Percentiles rank a stretch among this genome's conserved stretches.
Conservation (phyloP, 1,140 invertebrate genomes). For the Solenopsis fugax region DNA sequence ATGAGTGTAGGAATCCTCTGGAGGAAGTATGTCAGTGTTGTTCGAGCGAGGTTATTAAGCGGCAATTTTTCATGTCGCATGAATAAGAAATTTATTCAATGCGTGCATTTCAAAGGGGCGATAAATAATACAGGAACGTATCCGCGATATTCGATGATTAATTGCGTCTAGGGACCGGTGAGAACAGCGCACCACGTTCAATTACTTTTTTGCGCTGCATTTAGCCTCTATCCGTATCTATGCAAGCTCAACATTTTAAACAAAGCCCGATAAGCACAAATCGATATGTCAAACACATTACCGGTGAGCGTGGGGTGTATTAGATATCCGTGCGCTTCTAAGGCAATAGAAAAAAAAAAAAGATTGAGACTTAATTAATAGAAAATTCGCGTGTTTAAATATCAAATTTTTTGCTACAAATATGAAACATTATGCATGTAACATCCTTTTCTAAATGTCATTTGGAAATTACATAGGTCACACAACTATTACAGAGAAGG, state of each 20-base stretch:
- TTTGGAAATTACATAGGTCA: not conserved
- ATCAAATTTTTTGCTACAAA: not conserved
- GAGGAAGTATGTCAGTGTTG: constrained; percentile 23
- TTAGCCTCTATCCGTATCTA: constrained; percentile 55
- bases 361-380: not conserved
- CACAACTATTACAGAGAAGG: not conserved
- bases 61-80: constrained; percentile 62
- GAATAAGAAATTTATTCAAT: constrained; percentile 66
- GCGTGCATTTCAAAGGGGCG: constrained; percentile 59
- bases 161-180: constrained; percentile 52
- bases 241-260: constrained; percentile 61
- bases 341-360: not conserved
- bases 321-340: not conserved
- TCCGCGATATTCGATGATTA: constrained; percentile 64
- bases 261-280: constrained; percentile 50
- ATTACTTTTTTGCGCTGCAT: constrained; percentile 55
- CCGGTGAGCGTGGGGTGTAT: not conserved
- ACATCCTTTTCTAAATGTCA: not conserved
- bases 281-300: constrained; percentile 48
- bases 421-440: not conserved
- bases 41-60: constrained; percentile 53
- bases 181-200: constrained; percentile 54
- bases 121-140: constrained; percentile 61
- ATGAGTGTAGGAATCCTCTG: not conserved
- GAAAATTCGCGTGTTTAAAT: constrained; percentile 3